Base-by-base conservation (phyloP, 2,888 invertebrate species). In the Hylaea fasciaria region DNA sequence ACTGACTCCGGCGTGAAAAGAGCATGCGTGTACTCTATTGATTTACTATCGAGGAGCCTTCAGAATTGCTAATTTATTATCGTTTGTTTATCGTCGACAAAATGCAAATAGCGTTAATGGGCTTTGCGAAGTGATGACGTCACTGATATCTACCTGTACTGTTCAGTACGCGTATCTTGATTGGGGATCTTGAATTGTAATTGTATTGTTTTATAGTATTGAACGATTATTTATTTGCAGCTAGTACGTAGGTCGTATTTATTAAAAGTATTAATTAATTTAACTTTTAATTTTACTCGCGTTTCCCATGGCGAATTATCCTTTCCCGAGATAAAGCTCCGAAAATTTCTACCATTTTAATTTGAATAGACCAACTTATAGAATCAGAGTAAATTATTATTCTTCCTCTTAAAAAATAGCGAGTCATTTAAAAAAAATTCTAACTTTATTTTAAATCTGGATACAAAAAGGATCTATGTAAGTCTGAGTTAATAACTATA, bases 1-100 rank as follows among this genome's bases (percentile, higher is more conserved):
- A 50, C 58, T 70, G 71, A 71, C 76, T 73, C 71, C 66, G 63
- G 65, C 50, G 73, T 74, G 71, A 74, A 58, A 60, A 57, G 52
- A 65, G 74, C 78, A 75, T 71, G 69, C 78, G 69, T 83, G 80
- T 80, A 74, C 62, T 62, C 61, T 44, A 52, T 56, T 81, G 78
- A 82, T 79, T 82, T 82, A 83, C 77, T 65, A 71, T 64, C 60
- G 62, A 70, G 65, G 76, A 71, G 66, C 72, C 68, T 66, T 72
- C 57, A 54, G 78, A 73, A 78, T 79, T 59, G 70, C 65, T 80
- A 80, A 81, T 81, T 78, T 80, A 80, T 77, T 68, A 68, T 64
- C 71, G 68, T 76, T 77, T 77, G 77, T 78, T 78, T 72, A 70
- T 76, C 64, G 68, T 63, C 53, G 63, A 53, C 29, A 46, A 47